Conservation (phyloP, 2,113 vertebrate species). For the Ginglymostoma cirratum region DNA sequence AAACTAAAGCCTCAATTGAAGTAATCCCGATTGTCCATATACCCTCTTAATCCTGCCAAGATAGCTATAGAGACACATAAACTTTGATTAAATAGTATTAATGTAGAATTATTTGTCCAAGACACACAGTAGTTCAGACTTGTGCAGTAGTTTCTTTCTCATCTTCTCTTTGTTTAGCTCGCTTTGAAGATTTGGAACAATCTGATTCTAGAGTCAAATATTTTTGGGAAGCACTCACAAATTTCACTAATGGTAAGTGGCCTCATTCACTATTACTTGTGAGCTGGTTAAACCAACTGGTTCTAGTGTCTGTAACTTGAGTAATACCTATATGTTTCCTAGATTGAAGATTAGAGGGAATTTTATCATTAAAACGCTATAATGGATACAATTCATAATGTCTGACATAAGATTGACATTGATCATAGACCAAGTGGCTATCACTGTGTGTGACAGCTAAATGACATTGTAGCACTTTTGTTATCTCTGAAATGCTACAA, state of each 20-base stretch:
- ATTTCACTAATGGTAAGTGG: constrained; percentile 87
- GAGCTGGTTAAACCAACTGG: background rate
- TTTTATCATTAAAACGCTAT: background rate
- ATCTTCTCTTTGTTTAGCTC: constrained; percentile 58
- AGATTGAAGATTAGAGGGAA: background rate
- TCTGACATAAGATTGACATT: background rate
- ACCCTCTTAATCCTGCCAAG: background rate
- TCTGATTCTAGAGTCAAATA: constrained; percentile 80
- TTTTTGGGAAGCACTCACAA: constrained; percentile 91
- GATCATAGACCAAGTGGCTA: background rate
- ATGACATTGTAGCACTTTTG: background rate
- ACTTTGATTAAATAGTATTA: background rate
- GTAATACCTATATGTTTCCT: background rate
- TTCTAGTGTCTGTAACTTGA: background rate
- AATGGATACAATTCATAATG: background rate
- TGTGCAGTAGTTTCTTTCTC: background rate
- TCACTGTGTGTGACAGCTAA: background rate
- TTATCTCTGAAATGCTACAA: background rate
- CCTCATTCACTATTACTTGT: background rate
- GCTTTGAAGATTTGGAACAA: constrained; percentile 86
- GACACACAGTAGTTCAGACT: background rate
- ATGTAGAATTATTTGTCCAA: background rate
- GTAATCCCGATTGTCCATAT: background rate
- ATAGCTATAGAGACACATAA: background rate
- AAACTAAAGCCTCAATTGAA: background rate